A percentile compares a stretch with the other conserved stretches of the same genome.
Conservation (phyloP, 2,797 vertebrate genomes). For the Orientallactaga sibirica region DNA sequence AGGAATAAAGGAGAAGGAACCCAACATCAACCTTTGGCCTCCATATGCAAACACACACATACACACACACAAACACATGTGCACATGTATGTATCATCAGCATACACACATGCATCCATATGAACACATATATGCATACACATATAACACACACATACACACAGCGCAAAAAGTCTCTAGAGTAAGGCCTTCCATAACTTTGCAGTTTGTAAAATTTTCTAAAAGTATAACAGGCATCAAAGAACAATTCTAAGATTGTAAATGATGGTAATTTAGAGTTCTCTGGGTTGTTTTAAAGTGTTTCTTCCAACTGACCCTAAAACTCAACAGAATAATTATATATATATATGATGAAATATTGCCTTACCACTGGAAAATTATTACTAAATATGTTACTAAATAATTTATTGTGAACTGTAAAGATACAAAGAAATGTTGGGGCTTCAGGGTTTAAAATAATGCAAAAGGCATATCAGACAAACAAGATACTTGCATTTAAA, state of each 20-base stretch:
- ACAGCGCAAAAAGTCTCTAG: not conserved
- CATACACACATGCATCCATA: not conserved
- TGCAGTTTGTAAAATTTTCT: constrained; percentile 9
- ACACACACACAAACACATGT: not conserved
- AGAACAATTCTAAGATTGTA: not conserved
- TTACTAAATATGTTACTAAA: constrained; percentile 70
- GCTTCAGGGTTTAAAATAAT: constrained; percentile 75
- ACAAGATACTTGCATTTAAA: constrained; percentile 74
- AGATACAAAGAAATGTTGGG: constrained; percentile 41
- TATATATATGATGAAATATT: constrained; percentile 72
- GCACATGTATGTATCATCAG: not conserved
- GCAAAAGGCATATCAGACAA: constrained; percentile 71
- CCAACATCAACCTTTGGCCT: too few species aligned
- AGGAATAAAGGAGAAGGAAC: too few species aligned
- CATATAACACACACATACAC: not conserved
- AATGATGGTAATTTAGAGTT: constrained; percentile 45
- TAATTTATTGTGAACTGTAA: constrained; percentile 58
- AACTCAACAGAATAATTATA: constrained; percentile 70
- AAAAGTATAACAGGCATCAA: not conserved
- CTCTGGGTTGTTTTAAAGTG: constrained; percentile 37
- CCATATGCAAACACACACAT: not conserved
- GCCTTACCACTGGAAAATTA: constrained; percentile 56
- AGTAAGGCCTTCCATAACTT: constrained; percentile 9
- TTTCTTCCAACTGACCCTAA: constrained; percentile 66
- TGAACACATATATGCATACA: too few species aligned